Percentiles rank a stretch among this genome's conserved stretches.
These are phyloP conservation scores for Petrolisthes cinctipes DNA, from an alignment of 2,888 invertebrate genomes.

Conservation along the genomic window DNA sequence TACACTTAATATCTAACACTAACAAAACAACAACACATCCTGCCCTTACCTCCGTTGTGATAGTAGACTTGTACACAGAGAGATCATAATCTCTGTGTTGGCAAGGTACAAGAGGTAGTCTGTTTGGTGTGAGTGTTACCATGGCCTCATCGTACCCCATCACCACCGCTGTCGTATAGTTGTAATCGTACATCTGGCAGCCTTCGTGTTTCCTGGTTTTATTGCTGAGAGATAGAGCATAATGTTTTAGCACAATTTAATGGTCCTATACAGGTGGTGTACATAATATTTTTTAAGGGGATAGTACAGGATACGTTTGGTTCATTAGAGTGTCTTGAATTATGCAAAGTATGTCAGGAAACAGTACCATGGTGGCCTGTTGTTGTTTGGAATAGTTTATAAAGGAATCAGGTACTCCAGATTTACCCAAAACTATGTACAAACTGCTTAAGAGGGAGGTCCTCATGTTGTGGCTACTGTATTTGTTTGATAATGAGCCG, in stretches of 20 bases:
- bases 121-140: not conserved
- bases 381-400: too few species aligned
- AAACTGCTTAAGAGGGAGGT: too few species aligned
- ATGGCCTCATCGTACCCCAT: conserved; percentile 26
- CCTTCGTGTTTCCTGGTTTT: not conserved
- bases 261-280: too few species aligned
- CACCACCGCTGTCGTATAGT: conserved; percentile 33
- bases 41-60: conserved; percentile 16
- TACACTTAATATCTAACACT: not conserved
- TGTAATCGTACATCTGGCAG: conserved; percentile 32
- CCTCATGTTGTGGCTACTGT: too few species aligned
- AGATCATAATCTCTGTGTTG: conserved; percentile 15
- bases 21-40: not conserved
- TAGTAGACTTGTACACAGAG: conserved; percentile 20
- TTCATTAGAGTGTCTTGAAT: too few species aligned
- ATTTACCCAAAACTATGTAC: too few species aligned
- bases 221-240: not conserved
- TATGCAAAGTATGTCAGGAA: too few species aligned
- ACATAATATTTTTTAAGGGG: too few species aligned
- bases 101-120: not conserved
- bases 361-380: too few species aligned
- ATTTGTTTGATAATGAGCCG: too few species aligned
- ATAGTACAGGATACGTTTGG: too few species aligned
- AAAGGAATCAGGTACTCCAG: too few species aligned
- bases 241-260: not conserved